Conservation (phyloP, 1,140 invertebrate species). For the Capitella teleta region DNA sequence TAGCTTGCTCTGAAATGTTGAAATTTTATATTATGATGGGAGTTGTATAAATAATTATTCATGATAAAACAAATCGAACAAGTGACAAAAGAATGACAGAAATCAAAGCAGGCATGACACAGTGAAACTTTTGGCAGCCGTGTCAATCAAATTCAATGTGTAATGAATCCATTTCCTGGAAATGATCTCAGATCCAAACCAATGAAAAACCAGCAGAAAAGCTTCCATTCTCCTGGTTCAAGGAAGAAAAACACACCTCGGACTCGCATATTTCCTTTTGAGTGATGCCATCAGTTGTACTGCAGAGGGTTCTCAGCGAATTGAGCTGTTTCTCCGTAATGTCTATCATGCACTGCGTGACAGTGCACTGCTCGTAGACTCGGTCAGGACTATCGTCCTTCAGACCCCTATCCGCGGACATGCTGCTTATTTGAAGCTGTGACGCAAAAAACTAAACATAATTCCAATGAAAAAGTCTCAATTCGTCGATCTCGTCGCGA, state of each 20-base stretch:
- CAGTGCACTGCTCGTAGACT: slow-evolving; percentile 33
- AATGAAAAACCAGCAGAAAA: too few relatives aligned
- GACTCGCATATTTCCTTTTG: slow-evolving; percentile 88
- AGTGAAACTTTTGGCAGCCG: too few relatives aligned
- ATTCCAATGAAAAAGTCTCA: slow-evolving; percentile 1
- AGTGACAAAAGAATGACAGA: too few relatives aligned
- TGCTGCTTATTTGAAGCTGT: slow-evolving; percentile 11
- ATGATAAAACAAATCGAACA: too few relatives aligned
- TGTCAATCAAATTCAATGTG: too few relatives aligned
- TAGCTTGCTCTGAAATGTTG: slow-evolving; percentile 80
- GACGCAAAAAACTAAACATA: not conserved
- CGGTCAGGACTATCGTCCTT: slow-evolving; percentile 24
- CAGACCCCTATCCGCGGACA: slow-evolving; percentile 24
- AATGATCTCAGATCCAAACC: too few relatives aligned
- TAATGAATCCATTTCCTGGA: too few relatives aligned
- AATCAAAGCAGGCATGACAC: too few relatives aligned
- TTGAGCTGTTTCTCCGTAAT: slow-evolving; percentile 82
- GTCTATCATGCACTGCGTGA: slow-evolving; percentile 84
- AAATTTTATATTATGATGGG: too few relatives aligned
- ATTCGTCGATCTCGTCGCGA: too few relatives aligned
- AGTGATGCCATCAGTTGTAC: slow-evolving; percentile 78
- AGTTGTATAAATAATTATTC: too few relatives aligned
- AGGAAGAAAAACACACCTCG: slow-evolving; percentile 57
- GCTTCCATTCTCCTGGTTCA: too few relatives aligned
- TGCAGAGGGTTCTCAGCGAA: slow-evolving; percentile 80